Base-by-base conservation (phyloP, 2,888 invertebrate genomes). In the Drosophila austrosaltans region DNA sequence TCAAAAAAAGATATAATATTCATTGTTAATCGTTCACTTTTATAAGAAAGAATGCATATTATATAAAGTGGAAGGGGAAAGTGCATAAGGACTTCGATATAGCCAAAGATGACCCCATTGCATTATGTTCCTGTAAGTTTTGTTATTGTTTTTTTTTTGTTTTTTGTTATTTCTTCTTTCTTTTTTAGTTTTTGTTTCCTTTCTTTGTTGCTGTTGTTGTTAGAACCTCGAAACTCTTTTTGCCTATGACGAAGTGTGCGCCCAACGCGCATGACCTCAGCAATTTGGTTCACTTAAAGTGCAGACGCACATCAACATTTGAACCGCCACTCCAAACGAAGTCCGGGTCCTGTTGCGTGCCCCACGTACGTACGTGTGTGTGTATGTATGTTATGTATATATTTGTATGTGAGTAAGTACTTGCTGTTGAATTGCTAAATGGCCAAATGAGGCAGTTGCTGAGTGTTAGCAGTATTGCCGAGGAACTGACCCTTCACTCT, bases 241-340 rank as follows among this genome's bases (percentile, higher is more conserved):
- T 71, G 75, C 76, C 73, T 76, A 71, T 72, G 67, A 67, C 62
- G 62, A 74, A 81, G 87, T 79, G 87, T 83, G 82, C 79, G 76
- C 79, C 61, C 77, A 84, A 89, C 82, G 82, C 80, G 87, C 87
- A 89, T 88, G 88, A 88, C 88, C 82, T 88, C 87, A 88, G 78
- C 88, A 78, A 79, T 86, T 86, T 87, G 82, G 78, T 79, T 79
- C 69, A 79, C 63, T 76, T 82, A 75, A 84, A 82, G 84, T 81
- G 85, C 74, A 69, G 75, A 84, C 78, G 87, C 85, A 87, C 82
- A 80, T 70, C 64, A 70, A 75, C 62, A 63, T 62, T 25, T 60
- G 58, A 42, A 61, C 61, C 56, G 20, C 53, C 1, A 28, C 69
- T 65, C 53, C 54, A 25, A n/a, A 40, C 66, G 63, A 70, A 76